These are phyloP conservation scores for Gambusia holbrooki DNA, from an alignment of 2,113 vertebrate genomes.

Conservation along the genomic window DNA sequence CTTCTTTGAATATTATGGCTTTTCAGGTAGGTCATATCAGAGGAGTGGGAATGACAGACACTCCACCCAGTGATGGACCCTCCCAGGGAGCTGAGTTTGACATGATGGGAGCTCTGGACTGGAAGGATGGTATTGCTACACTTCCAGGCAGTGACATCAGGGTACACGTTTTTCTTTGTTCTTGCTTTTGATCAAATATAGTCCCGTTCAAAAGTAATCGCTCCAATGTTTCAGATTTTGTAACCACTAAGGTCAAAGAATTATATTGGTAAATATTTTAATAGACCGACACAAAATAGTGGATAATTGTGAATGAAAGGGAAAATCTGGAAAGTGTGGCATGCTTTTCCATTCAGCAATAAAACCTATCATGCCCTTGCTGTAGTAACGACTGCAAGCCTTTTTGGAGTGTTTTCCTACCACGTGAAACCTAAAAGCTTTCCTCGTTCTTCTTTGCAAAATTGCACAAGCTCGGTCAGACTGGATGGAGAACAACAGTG, in stretches of 20 bases:
- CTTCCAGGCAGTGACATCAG: slow-evolving; percentile 95
- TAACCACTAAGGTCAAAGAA: neutral
- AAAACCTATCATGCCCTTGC: neutral
- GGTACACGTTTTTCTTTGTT: slow-evolving; percentile 72
- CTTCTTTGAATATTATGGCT: neutral
- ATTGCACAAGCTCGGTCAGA: neutral
- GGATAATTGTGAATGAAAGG: neutral
- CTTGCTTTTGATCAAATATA: neutral
- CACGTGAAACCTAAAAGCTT: neutral
- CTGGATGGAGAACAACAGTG: neutral
- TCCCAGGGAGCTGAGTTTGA: slow-evolving; percentile 89
- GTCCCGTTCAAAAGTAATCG: neutral
- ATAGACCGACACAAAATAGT: neutral
- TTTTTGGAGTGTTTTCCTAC: neutral
- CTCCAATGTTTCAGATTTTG: neutral
- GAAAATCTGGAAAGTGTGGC: neutral
- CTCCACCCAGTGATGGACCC: slow-evolving; percentile 78
- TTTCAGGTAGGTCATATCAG: slow-evolving; percentile 52
- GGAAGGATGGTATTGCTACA: slow-evolving; percentile 97
- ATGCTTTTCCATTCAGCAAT: too few species aligned
- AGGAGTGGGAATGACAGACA: slow-evolving; percentile 80
- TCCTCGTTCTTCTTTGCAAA: neutral
- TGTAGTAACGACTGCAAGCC: neutral
- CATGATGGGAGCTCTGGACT: slow-evolving; percentile 95
- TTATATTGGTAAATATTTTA: neutral